phyloP scores from a whole-genome alignment of 1,140 invertebrate genomes.

The Meteorus sp. region DNA sequence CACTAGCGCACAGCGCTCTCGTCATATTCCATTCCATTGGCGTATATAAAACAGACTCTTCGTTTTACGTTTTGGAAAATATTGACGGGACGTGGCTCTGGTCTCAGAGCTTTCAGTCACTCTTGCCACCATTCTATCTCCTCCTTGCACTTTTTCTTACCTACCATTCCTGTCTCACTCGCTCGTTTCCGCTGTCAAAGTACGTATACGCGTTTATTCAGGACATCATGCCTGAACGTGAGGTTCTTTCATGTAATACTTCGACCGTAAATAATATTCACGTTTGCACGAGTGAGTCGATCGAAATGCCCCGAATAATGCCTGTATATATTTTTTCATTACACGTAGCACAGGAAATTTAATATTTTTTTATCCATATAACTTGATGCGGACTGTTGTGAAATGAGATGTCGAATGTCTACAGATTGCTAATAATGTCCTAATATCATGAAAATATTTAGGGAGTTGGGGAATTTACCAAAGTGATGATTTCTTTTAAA shows the following conservation, averaged over 20 bases:
- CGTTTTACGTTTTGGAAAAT: conserved; percentile 41
- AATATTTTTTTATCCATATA: no score
- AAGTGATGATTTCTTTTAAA: no score
- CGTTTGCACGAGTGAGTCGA: conserved; percentile 6
- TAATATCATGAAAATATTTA: no score
- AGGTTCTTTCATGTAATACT: conserved; percentile 25
- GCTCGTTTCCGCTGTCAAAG: conserved; percentile 31
- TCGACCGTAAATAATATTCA: conserved; percentile 24
- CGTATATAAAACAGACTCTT: conserved; percentile 36
- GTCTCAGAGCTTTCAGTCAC: conserved; percentile 12
- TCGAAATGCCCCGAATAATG: neutral
- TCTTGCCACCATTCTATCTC: conserved; percentile 3
- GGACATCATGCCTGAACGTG: conserved; percentile 31
- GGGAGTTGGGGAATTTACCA: no score
- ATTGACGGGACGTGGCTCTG: conserved; percentile 42
- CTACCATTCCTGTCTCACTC: neutral
- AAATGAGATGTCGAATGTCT: no score
- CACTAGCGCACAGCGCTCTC: conserved; percentile 33
- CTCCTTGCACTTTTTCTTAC: neutral
- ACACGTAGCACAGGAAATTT: no score
- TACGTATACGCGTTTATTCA: no score
- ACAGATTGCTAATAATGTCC: no score
- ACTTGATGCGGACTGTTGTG: no score
- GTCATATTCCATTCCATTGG: conserved; percentile 41
- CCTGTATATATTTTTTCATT: neutral